phyloP scores from a whole-genome alignment of 2,888 invertebrate genomes.

The Orthonychiurus folsomi region DNA sequence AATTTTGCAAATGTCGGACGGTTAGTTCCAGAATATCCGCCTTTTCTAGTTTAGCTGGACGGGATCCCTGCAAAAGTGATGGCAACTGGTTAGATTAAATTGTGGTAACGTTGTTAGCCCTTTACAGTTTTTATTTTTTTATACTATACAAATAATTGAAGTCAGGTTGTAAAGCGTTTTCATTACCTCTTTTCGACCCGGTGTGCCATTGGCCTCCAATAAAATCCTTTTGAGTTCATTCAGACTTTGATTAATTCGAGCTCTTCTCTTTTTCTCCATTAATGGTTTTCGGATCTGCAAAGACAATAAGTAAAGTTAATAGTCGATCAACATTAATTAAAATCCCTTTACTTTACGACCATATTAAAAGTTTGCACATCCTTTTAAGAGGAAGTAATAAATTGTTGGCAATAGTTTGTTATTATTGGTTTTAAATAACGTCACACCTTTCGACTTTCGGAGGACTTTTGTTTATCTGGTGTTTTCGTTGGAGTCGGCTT shows the following conservation, averaged over 20 bases:
- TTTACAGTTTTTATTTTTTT: constrained; percentile 1
- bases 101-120: not conserved
- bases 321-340: not conserved
- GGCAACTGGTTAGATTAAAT: not conserved
- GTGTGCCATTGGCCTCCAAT: constrained; percentile 43
- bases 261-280: constrained; percentile 51
- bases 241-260: constrained; percentile 50
- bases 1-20: constrained; percentile 51
- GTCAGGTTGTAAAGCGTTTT: too few relatives aligned
- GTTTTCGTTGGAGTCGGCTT: too few relatives aligned
- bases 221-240: constrained; percentile 50
- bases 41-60: constrained; percentile 55
- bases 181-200: constrained; percentile 40
- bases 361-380: too few relatives aligned
- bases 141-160: too few relatives aligned
- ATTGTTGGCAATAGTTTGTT: not conserved
- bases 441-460: constrained; percentile 22
- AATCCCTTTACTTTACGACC: not conserved
- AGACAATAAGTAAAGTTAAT: constrained; percentile 5
- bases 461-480: constrained; percentile 5
- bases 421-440: too few relatives aligned
- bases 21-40: constrained; percentile 59
- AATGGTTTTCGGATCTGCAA: constrained; percentile 48
- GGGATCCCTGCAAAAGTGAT: constrained; percentile 19
- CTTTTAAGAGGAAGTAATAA: not conserved